Percentiles rank a stretch among this genome's conserved stretches.
Evolutionary conservation across 2,113 vertebrate species (phyloP).

Genomic region (Crotalus helleri): DNA sequence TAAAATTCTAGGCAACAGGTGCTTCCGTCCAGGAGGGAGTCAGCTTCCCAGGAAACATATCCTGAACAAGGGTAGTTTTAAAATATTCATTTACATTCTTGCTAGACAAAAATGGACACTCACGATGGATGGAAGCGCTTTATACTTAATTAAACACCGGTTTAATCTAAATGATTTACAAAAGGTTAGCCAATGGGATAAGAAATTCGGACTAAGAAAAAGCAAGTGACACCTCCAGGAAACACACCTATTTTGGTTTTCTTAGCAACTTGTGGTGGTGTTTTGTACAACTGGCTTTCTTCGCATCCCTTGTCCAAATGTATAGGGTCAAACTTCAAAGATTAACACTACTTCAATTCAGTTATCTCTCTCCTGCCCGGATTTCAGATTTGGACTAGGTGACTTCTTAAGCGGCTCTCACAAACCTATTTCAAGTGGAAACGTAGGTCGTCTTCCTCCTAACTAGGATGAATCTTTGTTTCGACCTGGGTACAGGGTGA

Average conservation of each 20-base stretch:
- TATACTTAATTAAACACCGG: not conserved
- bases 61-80: not conserved
- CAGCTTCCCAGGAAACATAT: not conserved
- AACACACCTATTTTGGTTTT: conserved; percentile 9
- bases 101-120: not conserved
- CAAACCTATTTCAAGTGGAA: not conserved
- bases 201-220: not conserved
- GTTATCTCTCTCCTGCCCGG: too few relatives aligned
- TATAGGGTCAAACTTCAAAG: conserved; percentile 34
- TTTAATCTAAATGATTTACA: not conserved
- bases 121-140: not conserved
- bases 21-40: conserved; percentile 23
- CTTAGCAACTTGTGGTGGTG: not conserved
- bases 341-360: conserved; percentile 1
- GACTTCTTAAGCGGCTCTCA: not conserved
- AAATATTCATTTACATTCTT: not conserved
- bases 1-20: not conserved
- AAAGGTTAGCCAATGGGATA: not conserved
- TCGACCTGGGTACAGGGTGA: not conserved
- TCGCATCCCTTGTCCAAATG: not conserved
- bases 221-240: not conserved
- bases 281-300: conserved; percentile 4
- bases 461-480: not conserved
- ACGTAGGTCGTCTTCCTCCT: not conserved
- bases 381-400: not conserved